Percentiles rank a stretch among this genome's conserved stretches.
These are phyloP conservation scores for Cynodonichthys magdalenae DNA, from an alignment of 2,797 vertebrate species.

Conservation along the genomic window DNA sequence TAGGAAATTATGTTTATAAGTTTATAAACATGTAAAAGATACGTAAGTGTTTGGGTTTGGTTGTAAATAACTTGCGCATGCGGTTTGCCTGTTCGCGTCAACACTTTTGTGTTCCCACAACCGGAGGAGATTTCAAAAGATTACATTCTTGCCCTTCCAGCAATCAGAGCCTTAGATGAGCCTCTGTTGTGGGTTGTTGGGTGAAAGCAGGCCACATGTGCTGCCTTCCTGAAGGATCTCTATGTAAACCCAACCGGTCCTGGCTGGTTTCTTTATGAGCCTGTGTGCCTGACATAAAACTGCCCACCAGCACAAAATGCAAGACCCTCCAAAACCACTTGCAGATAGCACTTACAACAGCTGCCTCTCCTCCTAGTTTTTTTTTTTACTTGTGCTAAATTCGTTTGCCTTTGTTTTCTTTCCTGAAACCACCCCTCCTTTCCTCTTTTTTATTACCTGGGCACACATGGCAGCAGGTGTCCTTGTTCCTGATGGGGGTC, in stretches of 20 bases:
- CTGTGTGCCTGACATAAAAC: constrained; percentile 67
- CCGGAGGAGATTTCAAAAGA: constrained; percentile 20
- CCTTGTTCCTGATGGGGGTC: constrained; percentile 75
- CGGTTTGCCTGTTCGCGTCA: constrained; percentile 28
- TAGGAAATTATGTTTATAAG: constrained; percentile 54
- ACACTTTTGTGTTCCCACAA: constrained; percentile 30
- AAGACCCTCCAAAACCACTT: constrained; percentile 62
- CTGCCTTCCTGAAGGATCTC: constrained; percentile 44
- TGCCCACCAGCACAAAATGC: constrained; percentile 49
- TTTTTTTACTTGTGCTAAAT: background rate
- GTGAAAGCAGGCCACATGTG: constrained; percentile 54
- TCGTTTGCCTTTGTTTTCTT: constrained; percentile 1
- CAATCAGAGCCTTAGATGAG: constrained; percentile 25
- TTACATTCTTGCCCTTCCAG: constrained; percentile 31
- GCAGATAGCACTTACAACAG: constrained; percentile 51
- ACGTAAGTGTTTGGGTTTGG: constrained; percentile 46
- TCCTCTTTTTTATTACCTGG: constrained; percentile 69
- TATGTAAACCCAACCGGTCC: constrained; percentile 62
- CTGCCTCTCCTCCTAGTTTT: constrained; percentile 7
- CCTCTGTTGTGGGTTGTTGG: constrained; percentile 16
- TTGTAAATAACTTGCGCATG: constrained; percentile 61
- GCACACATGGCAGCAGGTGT: constrained; percentile 82
- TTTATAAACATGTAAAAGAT: constrained; percentile 46
- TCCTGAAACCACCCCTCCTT: constrained; percentile 3
- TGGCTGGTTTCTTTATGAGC: constrained; percentile 74